A percentile compares a stretch with the other conserved stretches of the same genome.
These are phyloP conservation scores for Nemurella pictetii DNA, from an alignment of 2,888 invertebrate genomes.

Conservation along the genomic window DNA sequence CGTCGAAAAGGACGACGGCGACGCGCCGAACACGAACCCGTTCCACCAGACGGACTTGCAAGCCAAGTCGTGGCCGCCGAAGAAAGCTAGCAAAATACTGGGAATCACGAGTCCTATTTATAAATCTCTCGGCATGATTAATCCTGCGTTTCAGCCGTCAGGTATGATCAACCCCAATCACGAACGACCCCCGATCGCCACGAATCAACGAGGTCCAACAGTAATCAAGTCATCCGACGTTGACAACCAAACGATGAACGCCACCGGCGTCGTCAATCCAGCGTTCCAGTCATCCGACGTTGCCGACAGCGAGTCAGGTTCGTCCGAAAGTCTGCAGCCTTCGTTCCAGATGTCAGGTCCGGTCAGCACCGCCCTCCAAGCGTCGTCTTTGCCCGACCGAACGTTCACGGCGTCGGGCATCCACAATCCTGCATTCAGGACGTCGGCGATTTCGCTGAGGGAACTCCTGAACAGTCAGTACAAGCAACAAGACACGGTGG, in stretches of 20 bases:
- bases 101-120: neutral
- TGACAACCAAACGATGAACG: neutral
- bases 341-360: neutral
- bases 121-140: neutral
- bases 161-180: neutral
- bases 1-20: neutral
- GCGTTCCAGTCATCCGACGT: neutral
- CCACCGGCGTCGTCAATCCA: neutral
- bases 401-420: neutral
- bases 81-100: neutral
- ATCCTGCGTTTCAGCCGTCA: neutral
- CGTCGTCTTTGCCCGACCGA: neutral
- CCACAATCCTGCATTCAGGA: neutral
- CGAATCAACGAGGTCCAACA: neutral
- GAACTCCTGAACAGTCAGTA: constrained; percentile 1
- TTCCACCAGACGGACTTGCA: neutral
- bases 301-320: neutral
- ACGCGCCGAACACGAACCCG: neutral
- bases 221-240: neutral
- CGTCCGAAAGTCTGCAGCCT: neutral
- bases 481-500: neutral
- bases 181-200: neutral
- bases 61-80: neutral
- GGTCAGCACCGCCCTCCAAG: neutral
- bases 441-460: neutral